Evolutionary conservation across 2,113 vertebrate species (phyloP).

Genomic region (Perca fluviatilis): DNA sequence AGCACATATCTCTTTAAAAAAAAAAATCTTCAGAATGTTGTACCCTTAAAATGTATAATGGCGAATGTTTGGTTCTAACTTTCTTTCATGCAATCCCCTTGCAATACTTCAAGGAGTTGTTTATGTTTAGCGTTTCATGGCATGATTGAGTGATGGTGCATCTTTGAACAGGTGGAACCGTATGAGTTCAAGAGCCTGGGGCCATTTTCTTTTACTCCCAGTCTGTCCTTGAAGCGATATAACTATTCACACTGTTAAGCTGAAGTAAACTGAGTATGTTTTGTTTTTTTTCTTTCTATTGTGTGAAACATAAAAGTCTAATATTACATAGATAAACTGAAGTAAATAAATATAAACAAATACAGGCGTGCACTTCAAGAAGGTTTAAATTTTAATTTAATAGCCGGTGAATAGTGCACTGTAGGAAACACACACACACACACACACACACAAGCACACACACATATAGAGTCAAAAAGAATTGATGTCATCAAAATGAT

Average conservation of each 20-base stretch:
- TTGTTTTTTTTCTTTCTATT: constrained; percentile 19
- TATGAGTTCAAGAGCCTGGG: constrained; percentile 6
- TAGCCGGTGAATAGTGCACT: constrained; percentile 46
- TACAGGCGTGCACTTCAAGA: constrained; percentile 10
- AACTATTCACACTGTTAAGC: constrained; percentile 15
- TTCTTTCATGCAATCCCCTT: constrained; percentile 9
- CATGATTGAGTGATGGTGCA: constrained; percentile 29
- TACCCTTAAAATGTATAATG: background rate
- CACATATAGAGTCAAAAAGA: constrained; percentile 30
- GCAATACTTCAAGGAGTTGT: constrained; percentile 35
- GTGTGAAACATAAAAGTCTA: constrained; percentile 24
- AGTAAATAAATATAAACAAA: constrained; percentile 15
- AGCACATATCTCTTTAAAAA: background rate
- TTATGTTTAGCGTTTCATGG: constrained; percentile 21
- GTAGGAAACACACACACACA: background rate
- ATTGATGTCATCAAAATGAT: constrained; percentile 70
- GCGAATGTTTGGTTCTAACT: background rate
- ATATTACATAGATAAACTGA: constrained; percentile 40
- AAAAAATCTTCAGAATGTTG: background rate
- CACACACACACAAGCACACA: constrained; percentile 22
- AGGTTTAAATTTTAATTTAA: constrained; percentile 49
- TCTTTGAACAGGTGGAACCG: constrained; percentile 48
- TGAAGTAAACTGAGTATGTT: constrained; percentile 15
- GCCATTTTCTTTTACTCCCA: constrained; percentile 12
- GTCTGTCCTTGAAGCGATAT: constrained; percentile 36